These are phyloP conservation scores for Fragum fragum DNA, from an alignment of 2,888 invertebrate genomes.

Conservation along the genomic window DNA sequence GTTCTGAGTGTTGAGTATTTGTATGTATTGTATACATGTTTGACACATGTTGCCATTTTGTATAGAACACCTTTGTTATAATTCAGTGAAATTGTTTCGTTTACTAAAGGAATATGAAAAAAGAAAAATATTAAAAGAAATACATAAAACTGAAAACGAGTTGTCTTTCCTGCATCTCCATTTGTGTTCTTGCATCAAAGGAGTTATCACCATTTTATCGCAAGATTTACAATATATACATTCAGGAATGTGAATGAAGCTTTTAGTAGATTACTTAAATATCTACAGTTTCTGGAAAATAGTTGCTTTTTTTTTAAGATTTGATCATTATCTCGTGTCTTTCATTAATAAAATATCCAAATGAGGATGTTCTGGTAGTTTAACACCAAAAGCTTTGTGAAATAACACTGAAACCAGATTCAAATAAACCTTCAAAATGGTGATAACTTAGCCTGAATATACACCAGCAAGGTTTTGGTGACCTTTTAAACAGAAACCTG, in stretches of 20 bases:
- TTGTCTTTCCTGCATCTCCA: conserved; percentile 17
- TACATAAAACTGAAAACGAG: not conserved
- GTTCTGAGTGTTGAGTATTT: not conserved
- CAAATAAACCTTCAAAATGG: too few relatives aligned
- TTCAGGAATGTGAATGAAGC: too few relatives aligned
- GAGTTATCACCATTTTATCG: not conserved
- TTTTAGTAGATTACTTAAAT: too few relatives aligned
- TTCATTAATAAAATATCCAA: too few relatives aligned
- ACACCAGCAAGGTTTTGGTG: conserved; percentile 68
- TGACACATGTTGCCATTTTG: conserved; percentile 8
- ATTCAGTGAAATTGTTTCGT: conserved; percentile 8
- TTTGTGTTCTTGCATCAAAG: not conserved
- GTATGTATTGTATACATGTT: conserved; percentile 20
- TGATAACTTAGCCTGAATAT: not conserved
- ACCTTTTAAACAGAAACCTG: conserved; percentile 21
- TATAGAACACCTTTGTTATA: conserved; percentile 7
- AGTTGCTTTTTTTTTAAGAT: too few relatives aligned
- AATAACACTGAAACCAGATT: too few relatives aligned
- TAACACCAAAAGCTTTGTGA: too few relatives aligned
- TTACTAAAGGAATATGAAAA: conserved; percentile 5
- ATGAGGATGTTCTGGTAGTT: too few relatives aligned
- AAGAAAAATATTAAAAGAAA: conserved; percentile 5
- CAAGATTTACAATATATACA: too few relatives aligned
- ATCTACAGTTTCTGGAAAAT: too few relatives aligned
- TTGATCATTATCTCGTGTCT: too few relatives aligned